phyloP scores from a whole-genome alignment of 1,140 invertebrate genomes.

The Metopolophium dirhodum region DNA sequence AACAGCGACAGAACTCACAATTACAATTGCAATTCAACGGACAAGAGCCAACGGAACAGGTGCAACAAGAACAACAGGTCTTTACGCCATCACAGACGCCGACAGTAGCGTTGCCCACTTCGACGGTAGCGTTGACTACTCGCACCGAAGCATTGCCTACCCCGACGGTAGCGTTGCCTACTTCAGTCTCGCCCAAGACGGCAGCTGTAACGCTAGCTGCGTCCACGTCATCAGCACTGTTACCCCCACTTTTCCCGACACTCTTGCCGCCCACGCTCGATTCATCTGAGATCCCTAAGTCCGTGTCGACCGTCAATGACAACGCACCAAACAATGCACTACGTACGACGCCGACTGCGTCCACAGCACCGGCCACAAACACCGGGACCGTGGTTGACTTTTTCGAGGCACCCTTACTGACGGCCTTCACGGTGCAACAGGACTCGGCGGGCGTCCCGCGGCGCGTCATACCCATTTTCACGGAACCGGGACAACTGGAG shows the following conservation, averaged over 20 bases:
- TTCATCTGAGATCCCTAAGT: neutral
- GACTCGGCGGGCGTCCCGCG: conserved; percentile 77
- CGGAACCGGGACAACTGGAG: conserved; percentile 21
- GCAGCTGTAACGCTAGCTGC: too few species aligned
- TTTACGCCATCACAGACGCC: neutral
- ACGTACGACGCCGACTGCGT: neutral
- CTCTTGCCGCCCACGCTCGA: neutral
- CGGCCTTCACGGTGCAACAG: conserved; percentile 82
- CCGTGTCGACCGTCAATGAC: neutral
- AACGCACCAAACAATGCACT: neutral
- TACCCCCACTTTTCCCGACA: neutral
- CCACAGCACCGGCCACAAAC: neutral
- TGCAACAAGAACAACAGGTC: neutral
- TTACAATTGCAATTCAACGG: neutral
- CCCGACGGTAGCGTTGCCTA: neutral
- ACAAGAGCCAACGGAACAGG: neutral
- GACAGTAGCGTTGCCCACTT: neutral
- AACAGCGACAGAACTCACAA: neutral
- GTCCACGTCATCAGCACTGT: neutral
- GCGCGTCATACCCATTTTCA: conserved; percentile 74
- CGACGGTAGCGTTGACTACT: conserved; percentile 25
- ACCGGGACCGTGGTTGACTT: conserved; percentile 73
- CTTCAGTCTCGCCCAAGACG: neutral
- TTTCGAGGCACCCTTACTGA: conserved; percentile 77
- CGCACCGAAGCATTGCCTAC: neutral